Evolutionary conservation across 1,140 invertebrate species (phyloP).

Genomic region (Heliconius melpomene): DNA sequence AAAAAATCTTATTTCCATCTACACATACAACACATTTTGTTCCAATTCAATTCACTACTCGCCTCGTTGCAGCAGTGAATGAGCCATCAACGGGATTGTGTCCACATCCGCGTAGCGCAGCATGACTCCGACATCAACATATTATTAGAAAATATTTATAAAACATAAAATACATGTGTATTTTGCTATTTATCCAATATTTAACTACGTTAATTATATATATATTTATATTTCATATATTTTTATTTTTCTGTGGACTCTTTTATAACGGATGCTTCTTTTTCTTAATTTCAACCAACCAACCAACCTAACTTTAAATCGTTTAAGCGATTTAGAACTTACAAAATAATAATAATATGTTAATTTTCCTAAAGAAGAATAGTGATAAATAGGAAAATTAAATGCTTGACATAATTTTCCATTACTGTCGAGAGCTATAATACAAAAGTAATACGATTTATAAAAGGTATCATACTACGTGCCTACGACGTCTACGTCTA

Average conservation of each 20-base stretch:
- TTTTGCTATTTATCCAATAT: background rate
- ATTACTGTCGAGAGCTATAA: constrained; percentile 17
- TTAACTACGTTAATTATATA: too few relatives aligned
- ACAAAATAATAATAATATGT: too few relatives aligned
- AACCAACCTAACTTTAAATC: too few relatives aligned
- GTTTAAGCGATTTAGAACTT: too few relatives aligned
- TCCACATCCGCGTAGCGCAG: constrained; percentile 28
- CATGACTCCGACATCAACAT: constrained; percentile 3
- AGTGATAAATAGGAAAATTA: background rate
- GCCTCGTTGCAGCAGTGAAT: constrained; percentile 73
- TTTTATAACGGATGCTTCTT: too few relatives aligned
- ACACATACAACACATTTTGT: constrained; percentile 68
- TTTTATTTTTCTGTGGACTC: too few relatives aligned
- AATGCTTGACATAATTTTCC: background rate
- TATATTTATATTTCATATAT: too few relatives aligned
- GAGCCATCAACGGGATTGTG: constrained; percentile 74
- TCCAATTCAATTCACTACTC: constrained; percentile 76
- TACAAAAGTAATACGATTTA: constrained; percentile 31
- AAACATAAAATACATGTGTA: background rate
- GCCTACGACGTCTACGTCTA: too few relatives aligned
- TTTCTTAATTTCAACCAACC: too few relatives aligned
- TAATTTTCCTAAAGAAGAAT: too few relatives aligned
- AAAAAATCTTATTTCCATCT: background rate
- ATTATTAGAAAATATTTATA: background rate
- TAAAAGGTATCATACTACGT: background rate